Percentiles rank a stretch among this genome's conserved stretches.
Evolutionary conservation across 1,140 invertebrate species (phyloP).

Genomic region (Gryllus bimaculatus): DNA sequence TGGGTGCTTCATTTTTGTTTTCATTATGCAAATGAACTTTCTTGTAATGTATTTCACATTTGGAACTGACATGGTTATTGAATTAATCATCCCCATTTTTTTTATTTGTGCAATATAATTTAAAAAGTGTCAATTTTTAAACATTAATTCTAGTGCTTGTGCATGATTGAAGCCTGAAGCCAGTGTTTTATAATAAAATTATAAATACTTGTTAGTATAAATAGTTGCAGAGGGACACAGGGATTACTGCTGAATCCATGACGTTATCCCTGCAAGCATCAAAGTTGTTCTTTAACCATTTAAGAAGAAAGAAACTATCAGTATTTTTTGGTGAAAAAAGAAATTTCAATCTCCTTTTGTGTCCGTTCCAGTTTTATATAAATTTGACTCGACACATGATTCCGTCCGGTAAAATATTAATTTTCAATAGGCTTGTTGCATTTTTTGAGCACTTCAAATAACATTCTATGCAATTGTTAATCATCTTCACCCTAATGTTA

Average conservation of each 20-base stretch:
- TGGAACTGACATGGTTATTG: too few species aligned
- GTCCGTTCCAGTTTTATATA: neutral
- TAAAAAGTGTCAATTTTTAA: neutral
- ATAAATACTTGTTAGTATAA: neutral
- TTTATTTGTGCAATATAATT: too few species aligned
- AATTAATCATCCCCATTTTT: too few species aligned
- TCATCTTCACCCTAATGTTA: neutral
- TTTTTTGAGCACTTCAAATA: neutral
- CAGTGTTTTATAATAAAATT: neutral
- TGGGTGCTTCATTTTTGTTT: too few species aligned
- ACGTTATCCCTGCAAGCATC: neutral
- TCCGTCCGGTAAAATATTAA: neutral
- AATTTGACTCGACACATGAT: neutral
- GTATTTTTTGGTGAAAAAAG: neutral
- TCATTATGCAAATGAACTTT: too few species aligned
- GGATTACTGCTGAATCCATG: neutral
- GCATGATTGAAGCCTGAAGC: neutral
- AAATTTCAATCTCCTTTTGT: neutral
- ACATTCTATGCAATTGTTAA: conserved; percentile 1
- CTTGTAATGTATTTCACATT: too few species aligned
- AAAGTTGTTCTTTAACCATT: neutral
- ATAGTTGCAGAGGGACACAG: neutral
- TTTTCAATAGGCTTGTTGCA: conserved; percentile 4
- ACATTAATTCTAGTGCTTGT: neutral
- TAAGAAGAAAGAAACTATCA: neutral